Percentiles rank a stretch among this genome's conserved stretches.
Evolutionary conservation across 1,140 invertebrate species (phyloP).

Genomic region (Drosophila asahinai): DNA sequence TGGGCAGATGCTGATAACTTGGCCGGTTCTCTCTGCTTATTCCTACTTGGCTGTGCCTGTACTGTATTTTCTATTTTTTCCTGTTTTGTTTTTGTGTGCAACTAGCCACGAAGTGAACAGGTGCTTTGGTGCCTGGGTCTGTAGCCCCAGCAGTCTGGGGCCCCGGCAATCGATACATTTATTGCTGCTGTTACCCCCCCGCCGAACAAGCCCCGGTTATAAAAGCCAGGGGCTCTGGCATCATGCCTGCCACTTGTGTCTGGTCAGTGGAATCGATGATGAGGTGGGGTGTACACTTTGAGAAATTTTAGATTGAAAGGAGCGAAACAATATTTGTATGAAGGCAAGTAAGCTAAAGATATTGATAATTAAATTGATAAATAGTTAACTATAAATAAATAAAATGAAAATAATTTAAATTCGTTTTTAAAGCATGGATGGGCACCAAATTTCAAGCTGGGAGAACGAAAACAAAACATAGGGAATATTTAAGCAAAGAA

Average conservation of each 20-base stretch:
- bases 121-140: constrained; percentile 44
- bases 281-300: constrained; percentile 4
- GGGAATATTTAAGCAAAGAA: too few species aligned
- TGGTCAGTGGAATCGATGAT: constrained; percentile 15
- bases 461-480: too few species aligned
- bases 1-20: constrained; percentile 76
- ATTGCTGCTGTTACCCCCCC: constrained; percentile 42
- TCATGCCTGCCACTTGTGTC: constrained; percentile 52
- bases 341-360: neutral
- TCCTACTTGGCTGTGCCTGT: constrained; percentile 5
- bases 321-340: too few species aligned
- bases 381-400: neutral
- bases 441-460: too few species aligned
- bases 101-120: constrained; percentile 56
- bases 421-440: too few species aligned
- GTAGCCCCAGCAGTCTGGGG: constrained; percentile 32
- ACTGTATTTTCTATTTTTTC: constrained; percentile 34
- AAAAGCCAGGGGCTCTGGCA: constrained; percentile 45
- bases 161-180: constrained; percentile 64
- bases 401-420: too few species aligned
- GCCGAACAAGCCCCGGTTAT: neutral
- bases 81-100: constrained; percentile 12
- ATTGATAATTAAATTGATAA: too few species aligned
- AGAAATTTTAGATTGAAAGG: neutral
- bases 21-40: constrained; percentile 54